Base-by-base conservation (phyloP, 2,113 vertebrate species). In the Machaerirhynchus nigripectus region DNA sequence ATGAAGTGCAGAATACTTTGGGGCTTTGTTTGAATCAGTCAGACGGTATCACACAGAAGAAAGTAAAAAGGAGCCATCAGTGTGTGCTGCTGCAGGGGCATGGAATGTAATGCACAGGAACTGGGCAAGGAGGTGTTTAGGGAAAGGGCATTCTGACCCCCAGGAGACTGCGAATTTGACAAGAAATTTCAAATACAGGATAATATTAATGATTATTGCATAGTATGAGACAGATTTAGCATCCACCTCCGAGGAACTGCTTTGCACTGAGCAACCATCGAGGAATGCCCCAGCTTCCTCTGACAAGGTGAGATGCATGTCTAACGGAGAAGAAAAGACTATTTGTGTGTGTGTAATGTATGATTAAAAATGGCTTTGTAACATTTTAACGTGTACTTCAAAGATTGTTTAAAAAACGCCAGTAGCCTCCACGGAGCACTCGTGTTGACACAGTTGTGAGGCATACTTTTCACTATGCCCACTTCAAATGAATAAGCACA, bases 81-180 rank as follows among this genome's bases (percentile, higher is more conserved):
- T 4, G 21, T 22, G 44, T 3, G 3, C 33, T 71, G 20, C 17
- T 46, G 26, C 39, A 22, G 2, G 16, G 11, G 21, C 33, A 12
- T 2, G 1, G 3, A 28, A 1, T 7, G 11, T 8, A 47, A 12
- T 3, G 15, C n/a, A 46, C 0, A 27, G 44, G 49, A 85, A n/a
- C 7, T 3, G 11, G 16, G 7, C 44, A 22, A 7, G 39, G 30
- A 26, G 8, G 18, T 3, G 0, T 49, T 52, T 15, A 31, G 21
- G 31, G 19, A 78, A 75, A 31, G 24, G 35, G 37, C 20, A 79
- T 85, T 79, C 83, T 4, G 8, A 64, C 15, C 30, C 68, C 16
- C 8, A 70, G n/a, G 70, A 84, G 22, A n/a, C 2, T 3, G 12
- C 24, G 15, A 28, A 42, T 49, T 67, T 67, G 23, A 67, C 30